phyloP scores from a whole-genome alignment of 2,888 invertebrate genomes.

The Andrena chrysosceles region DNA sequence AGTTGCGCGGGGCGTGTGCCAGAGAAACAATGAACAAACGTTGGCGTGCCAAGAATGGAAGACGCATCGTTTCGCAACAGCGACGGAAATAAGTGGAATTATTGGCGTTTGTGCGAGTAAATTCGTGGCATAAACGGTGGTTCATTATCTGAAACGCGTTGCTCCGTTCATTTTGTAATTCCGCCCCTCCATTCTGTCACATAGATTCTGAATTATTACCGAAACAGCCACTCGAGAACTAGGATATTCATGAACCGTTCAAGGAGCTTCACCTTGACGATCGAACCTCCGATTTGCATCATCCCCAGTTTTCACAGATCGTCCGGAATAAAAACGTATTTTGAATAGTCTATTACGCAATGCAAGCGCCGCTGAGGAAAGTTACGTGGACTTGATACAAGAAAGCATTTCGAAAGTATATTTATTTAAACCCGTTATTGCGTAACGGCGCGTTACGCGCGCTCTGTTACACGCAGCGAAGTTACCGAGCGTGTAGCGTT shows the following conservation, averaged over 20 bases:
- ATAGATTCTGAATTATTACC: background rate
- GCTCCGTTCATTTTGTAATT: background rate
- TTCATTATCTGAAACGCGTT: background rate
- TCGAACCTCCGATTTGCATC: background rate
- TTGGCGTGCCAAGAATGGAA: slow-evolving; percentile 14
- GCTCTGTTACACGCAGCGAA: slow-evolving; percentile 16
- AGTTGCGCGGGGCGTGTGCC: background rate
- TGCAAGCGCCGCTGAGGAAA: slow-evolving; percentile 22
- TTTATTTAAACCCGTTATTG: slow-evolving; percentile 47
- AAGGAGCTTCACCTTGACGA: background rate
- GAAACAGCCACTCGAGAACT: background rate
- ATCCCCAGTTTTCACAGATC: background rate
- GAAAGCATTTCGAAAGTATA: slow-evolving; percentile 54
- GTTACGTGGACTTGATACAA: slow-evolving; percentile 37
- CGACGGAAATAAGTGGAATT: slow-evolving; percentile 10
- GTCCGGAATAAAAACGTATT: slow-evolving; percentile 9
- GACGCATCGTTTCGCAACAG: slow-evolving; percentile 11
- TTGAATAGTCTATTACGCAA: slow-evolving; percentile 24
- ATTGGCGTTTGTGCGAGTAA: background rate
- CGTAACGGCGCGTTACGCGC: slow-evolving; percentile 23
- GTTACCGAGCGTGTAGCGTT: background rate
- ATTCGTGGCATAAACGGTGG: background rate
- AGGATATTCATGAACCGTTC: background rate
- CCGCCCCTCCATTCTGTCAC: background rate
- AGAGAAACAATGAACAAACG: slow-evolving; percentile 34